Evolutionary conservation across 2,113 vertebrate species (phyloP), one percentile per base, ranked within the genome.

Genomic region (Malurus cyaneus): DNA sequence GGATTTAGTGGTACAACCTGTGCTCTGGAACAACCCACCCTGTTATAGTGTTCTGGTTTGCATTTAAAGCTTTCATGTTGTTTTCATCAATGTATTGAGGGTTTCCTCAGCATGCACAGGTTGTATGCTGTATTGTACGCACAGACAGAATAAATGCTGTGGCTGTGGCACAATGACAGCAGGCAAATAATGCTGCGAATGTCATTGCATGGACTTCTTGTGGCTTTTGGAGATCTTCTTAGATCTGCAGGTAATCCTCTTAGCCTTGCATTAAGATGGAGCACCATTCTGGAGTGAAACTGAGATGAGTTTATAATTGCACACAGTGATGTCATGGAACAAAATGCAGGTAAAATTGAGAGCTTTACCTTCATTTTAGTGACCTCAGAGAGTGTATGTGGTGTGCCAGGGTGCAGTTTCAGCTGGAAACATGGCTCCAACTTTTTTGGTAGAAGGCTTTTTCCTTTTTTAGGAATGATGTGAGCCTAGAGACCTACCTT

Each of bases 71-170:
- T 70, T 71, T 73, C 26, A 0, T 39, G 1, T 28, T 19, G 20
- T 32, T 49, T 61, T 66, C 29, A 52, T 25, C 17, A 34, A 1
- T 5, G 10, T 34, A 0, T 23, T 32, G 57, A 29, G 39, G 17
- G 25, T 53, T 72, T 74, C 53, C 24, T 47, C 25, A 12, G n/a
- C 13, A 4, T 60, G 69, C 0, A 0, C 28, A 34, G 54, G 2
- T 44, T 59, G 3, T 47, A 1, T 23, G 56, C 36, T 18, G 0
- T 10, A 9, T 29, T 57, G 18, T 20, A 50, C 7, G 4, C 18
- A 6, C 29, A 64, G 26, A 21, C 6, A 16, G 18, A 62, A 11
- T 28, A 54, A 87, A 62, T 50, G 32, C 56, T 18, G 4, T 9
- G 31, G n/a, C 71, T 72, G 49, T 25, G 66, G 78, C 61, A 60